These are phyloP conservation scores for Rutilus rutilus DNA, from an alignment of 2,113 vertebrate species.

Conservation along the genomic window DNA sequence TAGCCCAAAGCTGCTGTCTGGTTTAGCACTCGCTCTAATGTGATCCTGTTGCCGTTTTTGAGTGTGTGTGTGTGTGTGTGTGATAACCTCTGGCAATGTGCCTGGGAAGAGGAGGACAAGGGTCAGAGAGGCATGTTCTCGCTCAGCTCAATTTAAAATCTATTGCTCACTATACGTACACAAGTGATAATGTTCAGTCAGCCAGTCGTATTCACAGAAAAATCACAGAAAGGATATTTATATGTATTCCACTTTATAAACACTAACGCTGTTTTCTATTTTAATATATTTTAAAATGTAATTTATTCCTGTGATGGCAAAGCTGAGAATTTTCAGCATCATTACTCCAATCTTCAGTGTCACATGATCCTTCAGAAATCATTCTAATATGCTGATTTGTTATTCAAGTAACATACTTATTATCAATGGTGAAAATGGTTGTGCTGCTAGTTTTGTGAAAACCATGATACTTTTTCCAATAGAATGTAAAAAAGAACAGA, in stretches of 20 bases:
- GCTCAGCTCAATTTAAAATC: slow-evolving; percentile 20
- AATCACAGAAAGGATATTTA: not conserved
- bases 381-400: not conserved
- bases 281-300: not conserved
- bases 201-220: not conserved
- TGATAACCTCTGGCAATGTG: slow-evolving; percentile 16
- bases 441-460: not conserved
- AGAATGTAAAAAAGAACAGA: not conserved
- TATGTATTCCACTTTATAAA: not conserved
- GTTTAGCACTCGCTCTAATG: not conserved
- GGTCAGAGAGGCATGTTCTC: slow-evolving; percentile 24
- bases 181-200: not conserved
- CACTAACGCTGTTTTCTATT: not conserved
- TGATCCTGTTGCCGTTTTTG: not conserved
- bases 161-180: not conserved
- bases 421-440: not conserved
- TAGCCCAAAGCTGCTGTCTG: slow-evolving; percentile 29
- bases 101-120: not conserved
- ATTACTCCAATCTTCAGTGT: not conserved
- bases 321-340: not conserved
- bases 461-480: not conserved
- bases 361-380: not conserved
- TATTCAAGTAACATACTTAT: not conserved
- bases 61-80: not conserved
- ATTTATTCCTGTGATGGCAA: not conserved